Percentiles rank a stretch among this genome's conserved stretches.
phyloP scores from a whole-genome alignment of 2,888 invertebrate genomes.

The Apamea crenata region DNA sequence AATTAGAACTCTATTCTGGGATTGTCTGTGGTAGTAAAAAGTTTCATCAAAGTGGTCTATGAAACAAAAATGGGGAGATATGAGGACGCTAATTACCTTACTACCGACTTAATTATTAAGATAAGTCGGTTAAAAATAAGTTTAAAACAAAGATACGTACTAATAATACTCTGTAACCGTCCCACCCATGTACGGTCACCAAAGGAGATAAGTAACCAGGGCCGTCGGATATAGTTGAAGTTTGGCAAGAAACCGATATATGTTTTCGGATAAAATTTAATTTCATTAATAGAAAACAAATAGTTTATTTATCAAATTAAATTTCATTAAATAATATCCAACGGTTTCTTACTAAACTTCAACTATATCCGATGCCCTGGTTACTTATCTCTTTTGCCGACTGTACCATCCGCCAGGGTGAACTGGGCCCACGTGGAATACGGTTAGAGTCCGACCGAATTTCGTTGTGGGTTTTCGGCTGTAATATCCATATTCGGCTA shows the following conservation, averaged over 20 bases:
- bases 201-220: too few species aligned
- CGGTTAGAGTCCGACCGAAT: background rate
- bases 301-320: too few species aligned
- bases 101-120: constrained; percentile 25
- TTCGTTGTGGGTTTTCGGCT: background rate
- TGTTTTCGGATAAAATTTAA: too few species aligned
- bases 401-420: background rate
- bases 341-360: too few species aligned
- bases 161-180: background rate
- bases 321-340: too few species aligned
- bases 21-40: constrained; percentile 48
- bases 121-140: background rate
- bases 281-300: too few species aligned
- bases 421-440: background rate
- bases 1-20: constrained; percentile 62
- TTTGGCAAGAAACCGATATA: too few species aligned
- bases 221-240: too few species aligned
- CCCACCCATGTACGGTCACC: too few species aligned
- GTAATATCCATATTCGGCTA: background rate
- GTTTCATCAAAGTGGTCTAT: constrained; percentile 60
- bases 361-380: too few species aligned
- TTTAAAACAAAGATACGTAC: background rate
- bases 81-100: constrained; percentile 45
- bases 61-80: constrained; percentile 37
- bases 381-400: too few species aligned